Evolutionary conservation across 2,888 invertebrate genomes (phyloP).

Genomic region (Xanthorhoe spadicearia): DNA sequence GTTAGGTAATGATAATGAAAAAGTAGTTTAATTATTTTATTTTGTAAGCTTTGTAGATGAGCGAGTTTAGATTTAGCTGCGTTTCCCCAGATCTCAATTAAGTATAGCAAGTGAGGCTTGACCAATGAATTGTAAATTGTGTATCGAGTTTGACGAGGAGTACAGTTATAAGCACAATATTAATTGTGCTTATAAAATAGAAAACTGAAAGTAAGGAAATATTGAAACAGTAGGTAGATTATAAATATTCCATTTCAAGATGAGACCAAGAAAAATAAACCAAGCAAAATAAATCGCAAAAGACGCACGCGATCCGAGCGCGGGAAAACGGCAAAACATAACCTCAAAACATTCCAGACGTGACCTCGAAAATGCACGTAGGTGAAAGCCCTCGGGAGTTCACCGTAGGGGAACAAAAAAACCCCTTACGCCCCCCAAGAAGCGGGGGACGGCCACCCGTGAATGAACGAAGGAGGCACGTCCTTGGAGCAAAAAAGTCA

Average conservation of each 20-base stretch:
- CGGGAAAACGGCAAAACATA: constrained; percentile 71
- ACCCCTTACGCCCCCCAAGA: constrained; percentile 77
- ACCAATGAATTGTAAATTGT: too few relatives aligned
- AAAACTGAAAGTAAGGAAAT: not conserved
- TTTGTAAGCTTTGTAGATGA: too few relatives aligned
- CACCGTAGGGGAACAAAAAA: constrained; percentile 83
- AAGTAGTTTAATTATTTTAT: too few relatives aligned
- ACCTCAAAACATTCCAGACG: constrained; percentile 78
- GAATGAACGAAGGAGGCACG: constrained; percentile 84
- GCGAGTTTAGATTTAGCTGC: too few relatives aligned
- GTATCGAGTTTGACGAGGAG: too few relatives aligned
- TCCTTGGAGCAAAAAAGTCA: constrained; percentile 85
- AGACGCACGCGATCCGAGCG: constrained; percentile 41
- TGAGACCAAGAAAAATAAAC: not conserved
- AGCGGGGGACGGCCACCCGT: constrained; percentile 78
- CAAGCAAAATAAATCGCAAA: constrained; percentile 1
- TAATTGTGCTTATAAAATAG: too few relatives aligned
- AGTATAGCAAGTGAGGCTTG: too few relatives aligned
- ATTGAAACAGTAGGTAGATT: not conserved
- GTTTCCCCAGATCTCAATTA: too few relatives aligned
- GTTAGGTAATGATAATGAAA: too few relatives aligned
- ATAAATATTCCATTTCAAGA: constrained; percentile 2
- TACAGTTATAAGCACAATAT: too few relatives aligned
- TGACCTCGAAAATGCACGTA: constrained; percentile 84
- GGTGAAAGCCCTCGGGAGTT: constrained; percentile 83